Percentiles rank a stretch among this genome's conserved stretches.
Conservation (phyloP, 2,888 invertebrate species). For the Dryobota labecula region DNA sequence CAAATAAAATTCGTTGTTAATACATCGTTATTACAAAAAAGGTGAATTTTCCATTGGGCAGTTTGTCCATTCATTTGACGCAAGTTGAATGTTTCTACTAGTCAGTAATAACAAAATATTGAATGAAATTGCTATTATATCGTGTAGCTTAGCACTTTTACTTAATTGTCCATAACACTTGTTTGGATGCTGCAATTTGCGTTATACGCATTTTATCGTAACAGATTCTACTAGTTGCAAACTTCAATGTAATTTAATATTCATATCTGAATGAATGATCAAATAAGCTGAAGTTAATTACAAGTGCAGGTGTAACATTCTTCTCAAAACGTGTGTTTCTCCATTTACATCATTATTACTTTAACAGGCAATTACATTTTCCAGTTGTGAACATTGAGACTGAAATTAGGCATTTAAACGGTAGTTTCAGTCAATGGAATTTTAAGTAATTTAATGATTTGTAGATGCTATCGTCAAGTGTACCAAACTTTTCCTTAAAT, state of each 20-base stretch:
- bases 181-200: conserved; percentile 19
- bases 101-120: not conserved
- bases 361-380: conserved; percentile 33
- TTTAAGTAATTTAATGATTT: conserved; percentile 15
- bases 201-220: conserved; percentile 27
- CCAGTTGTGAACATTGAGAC: conserved; percentile 22
- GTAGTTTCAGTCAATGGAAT: conserved; percentile 8
- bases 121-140: conserved; percentile 15
- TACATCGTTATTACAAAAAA: not conserved
- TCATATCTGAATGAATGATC: conserved; percentile 40
- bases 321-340: conserved; percentile 16
- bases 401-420: not conserved
- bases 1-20: conserved; percentile 25
- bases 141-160: conserved; percentile 4
- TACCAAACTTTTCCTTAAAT: not conserved
- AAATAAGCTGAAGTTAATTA: conserved; percentile 26
- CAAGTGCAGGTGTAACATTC: conserved; percentile 21
- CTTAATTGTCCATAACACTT: conserved; percentile 26
- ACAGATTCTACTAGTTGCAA: conserved; percentile 28
- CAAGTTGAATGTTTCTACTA: not conserved
- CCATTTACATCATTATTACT: conserved; percentile 30
- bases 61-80: not conserved
- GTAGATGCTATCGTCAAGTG: not conserved
- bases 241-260: conserved; percentile 40
- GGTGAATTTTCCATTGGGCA: not conserved